phyloP scores from a whole-genome alignment of 2,888 invertebrate genomes.

The Cosmia pyralina region DNA sequence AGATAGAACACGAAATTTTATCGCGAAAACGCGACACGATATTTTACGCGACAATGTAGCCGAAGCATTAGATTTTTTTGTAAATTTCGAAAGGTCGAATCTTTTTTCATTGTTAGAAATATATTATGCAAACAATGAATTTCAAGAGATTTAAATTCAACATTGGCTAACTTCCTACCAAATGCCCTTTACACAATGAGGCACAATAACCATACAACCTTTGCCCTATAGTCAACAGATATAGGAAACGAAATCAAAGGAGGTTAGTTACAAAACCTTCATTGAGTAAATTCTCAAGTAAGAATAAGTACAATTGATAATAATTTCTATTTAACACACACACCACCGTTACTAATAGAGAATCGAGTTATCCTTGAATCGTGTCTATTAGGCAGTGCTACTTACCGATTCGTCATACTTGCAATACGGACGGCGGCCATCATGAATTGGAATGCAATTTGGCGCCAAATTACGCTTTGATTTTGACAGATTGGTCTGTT shows the following conservation, averaged over 20 bases:
- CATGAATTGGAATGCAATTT: slow-evolving; percentile 60
- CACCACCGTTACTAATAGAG: slow-evolving; percentile 58
- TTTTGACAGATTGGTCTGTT: slow-evolving; percentile 53
- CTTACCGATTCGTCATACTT: slow-evolving; percentile 62
- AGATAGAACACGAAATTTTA: no score
- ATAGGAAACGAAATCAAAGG: slow-evolving; percentile 48
- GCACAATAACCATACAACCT: slow-evolving; percentile 16
- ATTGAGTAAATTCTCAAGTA: slow-evolving; percentile 54
- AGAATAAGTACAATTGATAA: slow-evolving; percentile 56
- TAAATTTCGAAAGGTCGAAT: not conserved
- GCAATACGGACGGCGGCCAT: slow-evolving; percentile 61
- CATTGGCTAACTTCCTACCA: slow-evolving; percentile 28
- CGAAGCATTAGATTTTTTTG: no score
- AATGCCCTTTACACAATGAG: slow-evolving; percentile 27
- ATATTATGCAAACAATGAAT: slow-evolving; percentile 7
- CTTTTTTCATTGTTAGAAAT: not conserved
- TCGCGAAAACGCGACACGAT: no score
- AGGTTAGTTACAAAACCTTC: slow-evolving; percentile 46
- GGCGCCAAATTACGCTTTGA: slow-evolving; percentile 64
- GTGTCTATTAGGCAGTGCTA: slow-evolving; percentile 38
- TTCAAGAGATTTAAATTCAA: slow-evolving; percentile 7
- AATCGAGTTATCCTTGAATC: slow-evolving; percentile 66
- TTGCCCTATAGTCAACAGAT: slow-evolving; percentile 34
- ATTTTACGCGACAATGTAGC: no score
- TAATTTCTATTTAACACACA: slow-evolving; percentile 62